These are phyloP conservation scores for Folsomia candida DNA, from an alignment of 2,888 invertebrate genomes.

Conservation along the genomic window DNA sequence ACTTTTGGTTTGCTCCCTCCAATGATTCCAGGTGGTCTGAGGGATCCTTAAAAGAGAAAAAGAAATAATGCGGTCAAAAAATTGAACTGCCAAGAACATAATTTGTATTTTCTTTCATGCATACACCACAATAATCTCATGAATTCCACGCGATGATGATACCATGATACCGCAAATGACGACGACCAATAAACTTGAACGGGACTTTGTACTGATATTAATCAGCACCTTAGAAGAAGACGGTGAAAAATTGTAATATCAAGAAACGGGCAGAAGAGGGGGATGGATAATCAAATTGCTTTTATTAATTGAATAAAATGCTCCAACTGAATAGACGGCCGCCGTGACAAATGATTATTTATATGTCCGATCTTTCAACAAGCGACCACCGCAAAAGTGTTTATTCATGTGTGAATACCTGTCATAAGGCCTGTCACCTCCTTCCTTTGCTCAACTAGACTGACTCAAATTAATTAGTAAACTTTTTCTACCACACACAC, in stretches of 20 bases:
- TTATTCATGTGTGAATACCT: slow-evolving; percentile 14
- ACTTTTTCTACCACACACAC: slow-evolving; percentile 12
- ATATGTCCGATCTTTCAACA: slow-evolving; percentile 17
- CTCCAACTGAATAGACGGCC: slow-evolving; percentile 7
- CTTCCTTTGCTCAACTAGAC: slow-evolving; percentile 3
- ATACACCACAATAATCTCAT: background rate
- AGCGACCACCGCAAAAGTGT: slow-evolving; percentile 9
- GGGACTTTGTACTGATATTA: no score
- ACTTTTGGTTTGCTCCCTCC: slow-evolving; percentile 97
- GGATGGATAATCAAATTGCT: no score
- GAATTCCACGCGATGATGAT: background rate
- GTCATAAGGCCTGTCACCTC: slow-evolving; percentile 16
- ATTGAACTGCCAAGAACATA: background rate
- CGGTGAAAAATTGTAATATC: no score
- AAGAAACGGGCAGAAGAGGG: no score
- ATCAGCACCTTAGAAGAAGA: no score
- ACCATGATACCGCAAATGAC: background rate
- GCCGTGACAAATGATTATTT: slow-evolving; percentile 19
- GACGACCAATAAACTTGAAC: background rate
- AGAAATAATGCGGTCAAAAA: slow-evolving; percentile 14
- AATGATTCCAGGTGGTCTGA: slow-evolving; percentile 84
- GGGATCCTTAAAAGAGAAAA: slow-evolving; percentile 67
- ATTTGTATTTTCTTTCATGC: background rate
- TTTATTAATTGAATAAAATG: slow-evolving; percentile 16
- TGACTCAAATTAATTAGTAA: slow-evolving; percentile 12